Evolutionary conservation across 2,888 invertebrate genomes (phyloP), one percentile per base, ranked within the genome.

Genomic region (Clanis bilineata): DNA sequence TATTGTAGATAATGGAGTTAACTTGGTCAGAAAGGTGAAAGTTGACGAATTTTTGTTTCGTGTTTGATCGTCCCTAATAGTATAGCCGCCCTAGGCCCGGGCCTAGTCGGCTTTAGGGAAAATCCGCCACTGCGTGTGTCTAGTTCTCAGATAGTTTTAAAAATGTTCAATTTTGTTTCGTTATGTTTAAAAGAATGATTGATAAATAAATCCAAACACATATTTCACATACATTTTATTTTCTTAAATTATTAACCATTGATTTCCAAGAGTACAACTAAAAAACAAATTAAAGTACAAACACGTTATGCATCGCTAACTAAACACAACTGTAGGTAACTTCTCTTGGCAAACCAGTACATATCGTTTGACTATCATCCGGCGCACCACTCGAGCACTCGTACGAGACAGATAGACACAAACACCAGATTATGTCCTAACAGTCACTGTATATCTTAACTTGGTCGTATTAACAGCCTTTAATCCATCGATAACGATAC

Each of bases 251-350:
- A 92, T 89, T 92, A 92, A 91, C 92, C 92, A 91, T 90, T 90
- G 91, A 91, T 91, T 91, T 92, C 91, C 92, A 92, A 92, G 90
- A 91, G 90, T 91, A 92, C 85, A 92, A 91, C 91, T 91, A 92
- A 91, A 92, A 91, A 91, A 91, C 92, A 92, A 92, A 91, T 91
- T 92, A 91, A 90, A 91, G 91, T 91, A 92, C 91, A 92, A 91
- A 92, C 91, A 92, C 90, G 91, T 91, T 92, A 91, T 90, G 91
- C 88, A 90, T 90, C 81, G 86, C 89, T 91, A 92, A 89, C 86
- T 90, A 86, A 90, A 90, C 90, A 90, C 90, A 90, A 91, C 88
- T 91, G 89, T 90, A 89, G 92, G 92, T 92, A 92, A 92, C 92
- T 91, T 90, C 89, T 90, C 91, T 90, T 89, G 91, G 91, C 91